A percentile compares a stretch with the other conserved stretches of the same genome.
These are phyloP conservation scores for Semnornis frantzii DNA, from an alignment of 2,113 vertebrate genomes.

Conservation along the genomic window DNA sequence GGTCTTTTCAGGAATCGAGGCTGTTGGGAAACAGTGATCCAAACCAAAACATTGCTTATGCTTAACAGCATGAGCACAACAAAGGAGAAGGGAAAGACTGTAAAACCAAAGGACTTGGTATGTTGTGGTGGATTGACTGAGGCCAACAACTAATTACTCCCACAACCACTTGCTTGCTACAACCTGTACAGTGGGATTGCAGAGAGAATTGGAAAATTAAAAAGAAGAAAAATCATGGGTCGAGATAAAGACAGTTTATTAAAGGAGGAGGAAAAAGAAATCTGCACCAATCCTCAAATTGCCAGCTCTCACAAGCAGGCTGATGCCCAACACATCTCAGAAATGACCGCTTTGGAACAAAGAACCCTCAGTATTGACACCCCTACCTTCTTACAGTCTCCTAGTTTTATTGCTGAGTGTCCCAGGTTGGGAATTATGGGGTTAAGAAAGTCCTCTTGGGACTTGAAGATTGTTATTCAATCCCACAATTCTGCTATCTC, in stretches of 20 bases:
- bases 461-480: no score
- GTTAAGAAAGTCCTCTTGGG: no score
- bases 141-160: not conserved
- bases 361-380: accelerated
- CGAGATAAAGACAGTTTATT: not conserved
- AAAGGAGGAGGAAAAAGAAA: not conserved
- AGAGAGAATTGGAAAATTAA: not conserved
- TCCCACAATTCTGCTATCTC: no score
- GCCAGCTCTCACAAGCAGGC: not conserved
- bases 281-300: accelerated
- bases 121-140: accelerated
- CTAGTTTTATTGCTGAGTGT: no score
- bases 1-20: not conserved
- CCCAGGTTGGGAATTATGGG: no score
- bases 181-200: accelerated
- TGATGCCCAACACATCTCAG: not conserved
- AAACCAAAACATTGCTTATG: not conserved
- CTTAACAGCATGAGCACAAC: no score
- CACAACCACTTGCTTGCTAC: not conserved
- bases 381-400: not conserved
- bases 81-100: not conserved
- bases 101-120: not conserved
- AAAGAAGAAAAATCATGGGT: not conserved
- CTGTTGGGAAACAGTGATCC: not conserved
- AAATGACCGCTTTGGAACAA: not conserved